A percentile compares a stretch with the other conserved stretches of the same genome.
Evolutionary conservation across 2,113 vertebrate species (phyloP).

Genomic region (rabbit (Oryctolagus cuniculus)): mOryCun1.1 NC_091442.1:109442501-109443000

Average conservation of each 20-base stretch:
- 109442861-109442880: constrained; percentile 54
- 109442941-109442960: constrained; percentile 3
- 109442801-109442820: background rate
- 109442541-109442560: constrained; percentile 7
- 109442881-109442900: background rate
- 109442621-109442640: background rate
- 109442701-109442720: background rate
- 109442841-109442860: constrained; percentile 59
- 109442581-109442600: background rate
- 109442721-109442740: background rate
- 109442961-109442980: constrained; percentile 42
- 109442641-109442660: background rate
- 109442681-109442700: background rate
- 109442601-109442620: background rate
- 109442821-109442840: constrained; percentile 31
- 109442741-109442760: background rate
- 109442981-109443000: constrained; percentile 21
- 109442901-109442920: background rate
- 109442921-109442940: background rate
- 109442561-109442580: background rate
- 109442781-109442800: background rate
- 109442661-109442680: constrained; percentile 27
- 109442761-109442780: background rate
- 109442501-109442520: constrained; percentile 76
- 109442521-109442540: constrained; percentile 68